A percentile compares a stretch with the other conserved stretches of the same genome.
phyloP scores from a whole-genome alignment of 2,888 invertebrate genomes.

The Hirtodrosophila cameraria region DNA sequence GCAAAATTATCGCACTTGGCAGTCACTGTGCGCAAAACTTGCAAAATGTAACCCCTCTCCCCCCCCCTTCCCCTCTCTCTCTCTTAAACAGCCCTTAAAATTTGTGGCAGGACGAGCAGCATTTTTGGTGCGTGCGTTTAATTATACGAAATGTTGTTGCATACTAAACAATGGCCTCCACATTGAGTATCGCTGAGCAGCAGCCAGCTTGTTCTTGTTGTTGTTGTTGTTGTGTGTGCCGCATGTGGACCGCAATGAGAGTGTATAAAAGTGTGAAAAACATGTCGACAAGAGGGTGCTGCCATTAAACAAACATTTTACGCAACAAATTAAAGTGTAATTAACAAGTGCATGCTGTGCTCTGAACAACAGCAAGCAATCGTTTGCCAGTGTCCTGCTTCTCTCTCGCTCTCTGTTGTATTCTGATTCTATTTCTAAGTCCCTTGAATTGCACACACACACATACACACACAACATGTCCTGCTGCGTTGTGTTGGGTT shows the following conservation, averaged over 20 bases:
- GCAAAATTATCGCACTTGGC: conserved; percentile 77
- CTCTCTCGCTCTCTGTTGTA: background rate
- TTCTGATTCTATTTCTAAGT: background rate
- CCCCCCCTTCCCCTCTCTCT: background rate
- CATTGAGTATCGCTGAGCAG: conserved; percentile 4
- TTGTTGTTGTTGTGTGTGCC: conserved; percentile 34
- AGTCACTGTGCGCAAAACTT: conserved; percentile 49
- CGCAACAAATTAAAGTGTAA: conserved; percentile 80
- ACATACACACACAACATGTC: conserved; percentile 29
- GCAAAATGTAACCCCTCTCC: conserved; percentile 25
- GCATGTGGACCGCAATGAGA: conserved; percentile 62
- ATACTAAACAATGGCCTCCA: conserved; percentile 52
- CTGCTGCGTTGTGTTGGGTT: conserved; percentile 50
- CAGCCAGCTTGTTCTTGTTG: background rate
- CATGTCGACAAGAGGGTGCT: conserved; percentile 65
- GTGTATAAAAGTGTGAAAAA: conserved; percentile 78
- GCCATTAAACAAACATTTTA: conserved; percentile 81
- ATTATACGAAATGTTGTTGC: conserved; percentile 73
- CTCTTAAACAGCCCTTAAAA: background rate
- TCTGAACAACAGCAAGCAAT: conserved; percentile 6
- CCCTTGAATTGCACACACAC: conserved; percentile 42
- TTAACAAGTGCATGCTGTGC: conserved; percentile 78
- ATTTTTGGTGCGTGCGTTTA: conserved; percentile 67
- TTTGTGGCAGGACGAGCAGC: conserved; percentile 34
- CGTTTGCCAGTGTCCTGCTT: conserved; percentile 5